Percentiles rank a stretch among this genome's conserved stretches.
Conservation (phyloP, 2,797 vertebrate species). For the Hirundo rustica region DNA sequence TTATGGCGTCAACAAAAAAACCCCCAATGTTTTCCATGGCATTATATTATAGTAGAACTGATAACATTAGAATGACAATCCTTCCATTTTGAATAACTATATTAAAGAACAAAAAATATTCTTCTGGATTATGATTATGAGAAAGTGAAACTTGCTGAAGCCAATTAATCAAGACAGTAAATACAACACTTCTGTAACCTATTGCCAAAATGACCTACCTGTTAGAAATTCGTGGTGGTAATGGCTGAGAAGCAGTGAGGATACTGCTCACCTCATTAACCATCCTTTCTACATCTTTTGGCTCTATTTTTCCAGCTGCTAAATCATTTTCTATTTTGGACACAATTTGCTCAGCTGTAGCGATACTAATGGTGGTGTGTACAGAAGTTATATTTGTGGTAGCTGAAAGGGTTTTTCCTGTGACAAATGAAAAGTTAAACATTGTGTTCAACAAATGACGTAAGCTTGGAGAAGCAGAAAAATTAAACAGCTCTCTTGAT, state of each 20-base stretch:
- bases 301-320: slow-evolving; percentile 69
- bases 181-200: neutral
- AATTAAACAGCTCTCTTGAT: neutral
- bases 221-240: slow-evolving; percentile 79
- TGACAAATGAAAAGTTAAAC: slow-evolving; percentile 27
- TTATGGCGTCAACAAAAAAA: neutral
- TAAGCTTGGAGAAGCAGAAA: neutral
- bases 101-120: neutral
- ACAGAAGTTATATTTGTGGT: neutral
- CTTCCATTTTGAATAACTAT: neutral
- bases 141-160: neutral
- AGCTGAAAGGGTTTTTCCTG: slow-evolving; percentile 46
- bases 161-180: neutral
- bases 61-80: neutral
- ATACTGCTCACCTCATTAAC: slow-evolving; percentile 81
- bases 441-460: neutral
- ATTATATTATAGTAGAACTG: neutral
- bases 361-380: neutral
- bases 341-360: slow-evolving; percentile 71
- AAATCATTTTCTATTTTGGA: slow-evolving; percentile 72
- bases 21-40: neutral
- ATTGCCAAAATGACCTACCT: slow-evolving; percentile 74
- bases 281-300: slow-evolving; percentile 69
- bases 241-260: slow-evolving; percentile 68
- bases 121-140: neutral